Evolutionary conservation across 2,113 vertebrate genomes (phyloP), one percentile per base, ranked within the genome.

Genomic region (Proterorhinus semilunaris): DNA sequence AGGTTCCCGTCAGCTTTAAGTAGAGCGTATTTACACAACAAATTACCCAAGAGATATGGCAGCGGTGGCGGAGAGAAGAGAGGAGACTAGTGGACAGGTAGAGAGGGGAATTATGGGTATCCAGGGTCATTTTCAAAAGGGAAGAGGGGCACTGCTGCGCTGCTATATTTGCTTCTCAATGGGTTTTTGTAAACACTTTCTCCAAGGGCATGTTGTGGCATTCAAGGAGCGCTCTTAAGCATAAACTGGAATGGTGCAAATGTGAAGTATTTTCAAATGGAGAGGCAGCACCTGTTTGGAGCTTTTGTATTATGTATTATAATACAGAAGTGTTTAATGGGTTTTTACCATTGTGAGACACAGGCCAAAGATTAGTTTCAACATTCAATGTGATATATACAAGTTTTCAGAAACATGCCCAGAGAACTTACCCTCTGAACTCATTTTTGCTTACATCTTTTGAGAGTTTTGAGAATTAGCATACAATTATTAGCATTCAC

Each of bases 1-100:
- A 86, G 82, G 81, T 77, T 58, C 82, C 90, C 78, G 80, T 87
- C 84, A 78, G 71, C 88, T 88, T 74, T 90, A 92, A 90, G 82
- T 86, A 87, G 76, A 79, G 83, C 68, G 75, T 93, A 91, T 92
- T 92, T 92, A 89, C 89, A 88, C 85, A 91, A 90, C 88, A 92
- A 92, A 92, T 92, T 84, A 91, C 88, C 85, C 75, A 71, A 71
- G 84, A 86, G 86, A 84, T 84, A 74, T 74, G 77, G 58, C 42
- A 43, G 76, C 54, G 79, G 53, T 61, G 58, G 76, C 50, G 75
- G 57, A 69, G 0, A 55, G 44, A 50, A 66, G 53, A 77, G 81
- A 55, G 36, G 52, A 66, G 54, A 75, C 79, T 72, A 63, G 62
- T 68, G 78, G 67, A 63, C 81, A 83, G 81, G 73, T 74, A 76